Evolutionary conservation across 2,797 vertebrate species (phyloP).

Genomic region (Dromococcyx pavoninus): DNA sequence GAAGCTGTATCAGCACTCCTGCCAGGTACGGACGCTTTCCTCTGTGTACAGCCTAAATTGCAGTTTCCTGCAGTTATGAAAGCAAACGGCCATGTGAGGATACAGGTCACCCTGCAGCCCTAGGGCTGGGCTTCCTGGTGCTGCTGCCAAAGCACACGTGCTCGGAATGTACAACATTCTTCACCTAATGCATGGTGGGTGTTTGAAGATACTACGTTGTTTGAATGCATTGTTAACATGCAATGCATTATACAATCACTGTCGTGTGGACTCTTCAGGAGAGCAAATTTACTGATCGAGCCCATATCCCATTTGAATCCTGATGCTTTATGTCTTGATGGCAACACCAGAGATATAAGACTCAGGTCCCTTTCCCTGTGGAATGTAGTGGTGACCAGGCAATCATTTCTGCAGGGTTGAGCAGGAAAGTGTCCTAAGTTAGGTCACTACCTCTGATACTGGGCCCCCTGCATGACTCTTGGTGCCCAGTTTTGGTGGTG

Average conservation of each 20-base stretch:
- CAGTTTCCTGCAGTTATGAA: background rate
- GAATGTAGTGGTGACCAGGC: background rate
- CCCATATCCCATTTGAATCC: background rate
- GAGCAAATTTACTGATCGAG: background rate
- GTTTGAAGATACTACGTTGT: background rate
- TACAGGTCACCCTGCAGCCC: background rate
- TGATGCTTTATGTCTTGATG: background rate
- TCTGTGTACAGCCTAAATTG: background rate
- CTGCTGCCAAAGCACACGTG: background rate
- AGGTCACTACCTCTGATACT: background rate
- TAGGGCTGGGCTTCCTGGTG: background rate
- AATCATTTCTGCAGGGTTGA: background rate
- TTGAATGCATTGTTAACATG: background rate
- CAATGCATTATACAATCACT: background rate
- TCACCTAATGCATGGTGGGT: background rate
- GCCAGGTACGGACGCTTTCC: background rate
- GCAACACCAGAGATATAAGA: fast-evolving
- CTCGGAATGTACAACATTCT: background rate
- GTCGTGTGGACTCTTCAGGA: background rate
- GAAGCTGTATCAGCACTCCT: background rate
- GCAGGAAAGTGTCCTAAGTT: background rate
- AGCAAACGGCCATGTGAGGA: background rate
- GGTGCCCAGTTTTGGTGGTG: background rate
- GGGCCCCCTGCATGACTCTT: background rate
- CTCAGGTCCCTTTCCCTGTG: background rate